Base-by-base conservation (phyloP, 2,113 vertebrate genomes). In the Platysteira castanea region DNA sequence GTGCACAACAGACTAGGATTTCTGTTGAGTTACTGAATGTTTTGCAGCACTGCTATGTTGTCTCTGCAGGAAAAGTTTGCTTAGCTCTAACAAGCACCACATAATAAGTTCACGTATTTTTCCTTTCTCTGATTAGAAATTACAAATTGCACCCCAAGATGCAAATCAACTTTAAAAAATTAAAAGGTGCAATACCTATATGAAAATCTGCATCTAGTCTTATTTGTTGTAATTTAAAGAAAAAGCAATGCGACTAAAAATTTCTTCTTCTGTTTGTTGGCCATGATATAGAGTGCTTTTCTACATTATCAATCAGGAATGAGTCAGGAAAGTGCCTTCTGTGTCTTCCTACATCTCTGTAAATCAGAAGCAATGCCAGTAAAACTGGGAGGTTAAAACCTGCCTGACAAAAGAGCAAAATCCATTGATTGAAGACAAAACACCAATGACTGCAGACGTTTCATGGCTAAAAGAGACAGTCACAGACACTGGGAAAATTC, bases 401-500 rank as follows among this genome's bases (percentile, higher is more conserved):
- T 92, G 19, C 49, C 63, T 77, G 73, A 89, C 21, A 86, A 82
- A 93, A 83, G 41, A 93, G 52, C 37, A 83, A 89, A 92, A 82
- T 50, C 37, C 56, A 70, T 76, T 87, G 65, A 90, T 90, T 85
- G 73, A 78, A 90, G 53, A 65, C 50, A 92, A 90, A 94, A 87
- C 79, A 93, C 71, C 68, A 31, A 49, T 56, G 73, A 71, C 49
- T 82, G 53, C 73, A 84, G 67, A 61, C 4, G 0, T 88, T 90
- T 81, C 37, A 33, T 54, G 30, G 90, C 86, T 87, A 68, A 84
- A 93, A 92, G 65, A 90, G 60, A 60, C n/a, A 37, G 84, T 26
- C 79, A 74, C 24, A 93, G 90, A 53, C 46, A 78, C 33, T 27
- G 52, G 39, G 57, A 96, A 94, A 91, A 93, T 86, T 84, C 79